Conservation (phyloP, 2,888 invertebrate species). For the Lepidocyrtinus sp. region DNA sequence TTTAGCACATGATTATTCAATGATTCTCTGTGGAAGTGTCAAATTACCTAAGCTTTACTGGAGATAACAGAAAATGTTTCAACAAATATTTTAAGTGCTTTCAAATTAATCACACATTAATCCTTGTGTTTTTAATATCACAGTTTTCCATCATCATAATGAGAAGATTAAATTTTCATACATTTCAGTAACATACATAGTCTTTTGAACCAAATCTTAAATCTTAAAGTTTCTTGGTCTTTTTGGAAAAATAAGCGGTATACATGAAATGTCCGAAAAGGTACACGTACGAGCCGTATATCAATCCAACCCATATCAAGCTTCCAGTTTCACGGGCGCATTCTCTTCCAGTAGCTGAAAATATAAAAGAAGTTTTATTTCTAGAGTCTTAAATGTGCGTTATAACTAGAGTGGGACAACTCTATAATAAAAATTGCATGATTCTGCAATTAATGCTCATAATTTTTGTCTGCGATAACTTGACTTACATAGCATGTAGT, state of each 20-base stretch:
- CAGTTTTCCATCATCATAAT: no score
- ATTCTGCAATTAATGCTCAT: no score
- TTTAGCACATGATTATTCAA: no score
- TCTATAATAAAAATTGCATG: constrained; percentile 4
- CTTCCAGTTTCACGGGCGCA: constrained; percentile 47
- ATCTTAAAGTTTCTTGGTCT: constrained; percentile 22
- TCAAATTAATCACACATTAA: no score
- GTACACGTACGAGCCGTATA: constrained; percentile 48
- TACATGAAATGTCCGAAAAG: constrained; percentile 53
- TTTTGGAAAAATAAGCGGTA: constrained; percentile 41
- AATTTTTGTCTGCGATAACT: not conserved
- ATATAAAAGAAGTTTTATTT: not conserved
- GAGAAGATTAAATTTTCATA: no score
- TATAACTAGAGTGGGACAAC: not conserved
- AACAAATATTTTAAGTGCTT: no score
- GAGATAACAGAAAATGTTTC: no score
- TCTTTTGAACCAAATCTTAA: no score
- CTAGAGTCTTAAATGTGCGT: not conserved
- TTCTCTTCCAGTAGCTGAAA: constrained; percentile 26
- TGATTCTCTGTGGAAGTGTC: no score
- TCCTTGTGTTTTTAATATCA: no score
- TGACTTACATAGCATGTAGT: constrained; percentile 75
- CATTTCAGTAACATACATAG: no score
- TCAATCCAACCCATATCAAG: constrained; percentile 26
- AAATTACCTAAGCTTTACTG: no score